Conservation (phyloP, 2,888 invertebrate species). For the Epinotia nisella region DNA sequence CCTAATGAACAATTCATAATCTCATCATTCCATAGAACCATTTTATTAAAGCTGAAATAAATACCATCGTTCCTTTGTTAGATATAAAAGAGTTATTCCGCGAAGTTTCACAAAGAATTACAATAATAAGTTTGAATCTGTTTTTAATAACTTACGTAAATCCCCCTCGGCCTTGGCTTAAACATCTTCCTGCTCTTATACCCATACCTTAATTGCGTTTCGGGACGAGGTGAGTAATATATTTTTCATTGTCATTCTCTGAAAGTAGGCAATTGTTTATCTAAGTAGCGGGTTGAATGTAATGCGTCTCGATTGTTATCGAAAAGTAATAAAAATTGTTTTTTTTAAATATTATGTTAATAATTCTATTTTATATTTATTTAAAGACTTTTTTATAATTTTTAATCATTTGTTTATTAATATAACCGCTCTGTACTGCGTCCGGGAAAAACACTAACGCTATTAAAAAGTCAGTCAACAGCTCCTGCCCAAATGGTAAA, state of each 20-base stretch:
- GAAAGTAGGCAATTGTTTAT: no score
- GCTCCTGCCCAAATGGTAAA: no score
- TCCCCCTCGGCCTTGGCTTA: slow-evolving; percentile 27
- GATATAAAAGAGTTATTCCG: slow-evolving; percentile 45
- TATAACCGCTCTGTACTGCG: no score
- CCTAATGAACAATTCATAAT: slow-evolving; percentile 17
- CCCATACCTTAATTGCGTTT: background rate
- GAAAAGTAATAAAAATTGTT: no score
- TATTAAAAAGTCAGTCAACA: no score
- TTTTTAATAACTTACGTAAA: slow-evolving; percentile 48
- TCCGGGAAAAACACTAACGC: no score
- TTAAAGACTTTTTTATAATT: no score
- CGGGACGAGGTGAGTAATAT: background rate
- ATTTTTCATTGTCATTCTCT: background rate
- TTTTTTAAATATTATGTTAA: no score
- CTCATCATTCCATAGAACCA: background rate
- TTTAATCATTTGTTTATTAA: no score
- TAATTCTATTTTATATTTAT: no score
- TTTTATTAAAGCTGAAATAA: slow-evolving; percentile 32
- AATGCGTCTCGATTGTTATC: no score
- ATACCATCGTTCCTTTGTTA: slow-evolving; percentile 36
- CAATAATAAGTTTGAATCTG: slow-evolving; percentile 52
- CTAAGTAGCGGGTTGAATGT: no score
- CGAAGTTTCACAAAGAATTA: slow-evolving; percentile 51
- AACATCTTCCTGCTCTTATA: slow-evolving; percentile 3